Evolutionary conservation across 2,888 invertebrate species (phyloP).

Genomic region (Agrochola litura): DNA sequence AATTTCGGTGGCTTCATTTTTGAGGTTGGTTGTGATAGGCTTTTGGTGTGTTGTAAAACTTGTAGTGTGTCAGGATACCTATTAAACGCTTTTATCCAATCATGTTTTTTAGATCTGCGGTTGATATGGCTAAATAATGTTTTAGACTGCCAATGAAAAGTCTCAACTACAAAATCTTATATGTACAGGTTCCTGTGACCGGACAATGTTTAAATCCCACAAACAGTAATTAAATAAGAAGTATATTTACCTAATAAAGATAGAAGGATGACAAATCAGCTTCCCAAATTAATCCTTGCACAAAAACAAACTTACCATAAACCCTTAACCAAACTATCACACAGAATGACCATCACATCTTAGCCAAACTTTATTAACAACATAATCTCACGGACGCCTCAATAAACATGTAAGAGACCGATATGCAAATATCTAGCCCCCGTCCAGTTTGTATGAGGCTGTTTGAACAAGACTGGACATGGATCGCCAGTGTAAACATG

Average conservation of each 20-base stretch:
- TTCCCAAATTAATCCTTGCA: conserved; percentile 13
- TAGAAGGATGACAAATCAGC: conserved; percentile 5
- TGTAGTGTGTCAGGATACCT: no score
- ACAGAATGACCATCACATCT: conserved; percentile 62
- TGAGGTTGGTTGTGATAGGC: neutral
- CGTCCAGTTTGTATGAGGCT: conserved; percentile 61
- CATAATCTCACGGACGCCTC: conserved; percentile 67
- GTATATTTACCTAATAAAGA: neutral
- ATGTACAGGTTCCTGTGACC: neutral
- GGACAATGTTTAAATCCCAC: neutral
- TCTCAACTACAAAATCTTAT: neutral
- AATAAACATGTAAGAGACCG: conserved; percentile 74
- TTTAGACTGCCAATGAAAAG: neutral
- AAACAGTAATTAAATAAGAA: neutral
- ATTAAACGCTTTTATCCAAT: no score
- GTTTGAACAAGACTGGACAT: conserved; percentile 65
- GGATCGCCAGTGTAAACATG: conserved; percentile 66
- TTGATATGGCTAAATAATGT: neutral
- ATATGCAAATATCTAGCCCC: conserved; percentile 70
- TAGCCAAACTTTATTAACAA: conserved; percentile 61
- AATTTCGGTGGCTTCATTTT: conserved; percentile 29
- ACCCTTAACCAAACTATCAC: conserved; percentile 40
- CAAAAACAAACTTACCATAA: conserved; percentile 39
- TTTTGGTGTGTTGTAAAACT: neutral
- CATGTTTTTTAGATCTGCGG: neutral